Conservation (phyloP, 92 coral and sea anemone genomes). For the Meandrina meandrites region DNA sequence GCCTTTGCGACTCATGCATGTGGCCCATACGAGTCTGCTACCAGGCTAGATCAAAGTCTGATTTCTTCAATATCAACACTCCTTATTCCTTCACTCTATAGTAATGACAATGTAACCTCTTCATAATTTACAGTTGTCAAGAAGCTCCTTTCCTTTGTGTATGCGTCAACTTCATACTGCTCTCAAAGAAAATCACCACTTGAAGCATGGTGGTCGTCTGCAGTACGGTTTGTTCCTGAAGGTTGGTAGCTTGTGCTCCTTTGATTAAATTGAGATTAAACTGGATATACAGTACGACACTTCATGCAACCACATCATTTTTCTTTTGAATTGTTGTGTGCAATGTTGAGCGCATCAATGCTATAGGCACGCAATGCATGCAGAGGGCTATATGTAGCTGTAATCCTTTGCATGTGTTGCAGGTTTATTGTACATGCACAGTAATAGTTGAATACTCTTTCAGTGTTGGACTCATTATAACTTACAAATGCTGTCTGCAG, state of each 20-base stretch:
- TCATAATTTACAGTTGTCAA: slow-evolving; percentile 62
- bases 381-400: too few species aligned
- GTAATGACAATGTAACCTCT: not conserved
- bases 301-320: too few species aligned
- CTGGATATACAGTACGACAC: too few species aligned
- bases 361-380: too few species aligned
- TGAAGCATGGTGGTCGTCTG: slow-evolving; percentile 95
- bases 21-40: too few species aligned
- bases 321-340: too few species aligned
- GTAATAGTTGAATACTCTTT: too few species aligned
- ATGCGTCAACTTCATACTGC: slow-evolving; percentile 97
- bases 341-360: too few species aligned
- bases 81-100: not conserved
- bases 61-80: not conserved
- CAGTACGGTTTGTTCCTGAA: slow-evolving; percentile 94
- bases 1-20: too few species aligned
- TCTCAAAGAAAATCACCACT: slow-evolving; percentile 84
- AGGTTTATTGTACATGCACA: too few species aligned
- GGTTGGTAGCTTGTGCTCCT: slow-evolving; percentile 47
- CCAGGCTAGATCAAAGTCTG: not conserved
- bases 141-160: slow-evolving; percentile 85
- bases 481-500: too few species aligned
- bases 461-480: too few species aligned
- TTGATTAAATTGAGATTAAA: not conserved
- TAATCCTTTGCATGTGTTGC: not conserved